Evolutionary conservation across 2,113 vertebrate species (phyloP).

Genomic region (Notarius lentiginosus): DNA sequence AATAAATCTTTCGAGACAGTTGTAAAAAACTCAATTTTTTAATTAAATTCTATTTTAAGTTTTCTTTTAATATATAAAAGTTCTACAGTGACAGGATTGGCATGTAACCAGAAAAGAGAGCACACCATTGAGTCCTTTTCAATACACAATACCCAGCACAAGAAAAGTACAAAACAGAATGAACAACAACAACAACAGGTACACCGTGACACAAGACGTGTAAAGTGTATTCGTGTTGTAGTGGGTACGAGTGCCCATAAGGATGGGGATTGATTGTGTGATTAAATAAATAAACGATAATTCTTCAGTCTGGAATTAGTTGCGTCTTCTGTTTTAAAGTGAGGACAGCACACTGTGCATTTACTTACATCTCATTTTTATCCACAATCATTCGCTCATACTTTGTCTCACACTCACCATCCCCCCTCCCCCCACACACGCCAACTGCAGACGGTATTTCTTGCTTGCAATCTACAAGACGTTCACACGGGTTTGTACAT

Average conservation of each 20-base stretch:
- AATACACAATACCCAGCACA: slow-evolving; percentile 53
- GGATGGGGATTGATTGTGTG: slow-evolving; percentile 29
- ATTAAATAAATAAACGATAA: slow-evolving; percentile 44
- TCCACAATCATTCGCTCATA: slow-evolving; percentile 41
- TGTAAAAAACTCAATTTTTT: slow-evolving; percentile 72
- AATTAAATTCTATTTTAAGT: slow-evolving; percentile 75
- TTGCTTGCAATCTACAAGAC: background rate
- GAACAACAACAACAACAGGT: slow-evolving; percentile 48
- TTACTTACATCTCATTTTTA: slow-evolving; percentile 49
- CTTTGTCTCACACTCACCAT: background rate
- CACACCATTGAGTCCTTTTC: slow-evolving; percentile 31
- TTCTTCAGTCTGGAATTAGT: slow-evolving; percentile 38
- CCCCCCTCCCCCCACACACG: background rate
- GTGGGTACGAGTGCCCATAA: slow-evolving; percentile 24
- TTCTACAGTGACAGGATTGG: slow-evolving; percentile 73
- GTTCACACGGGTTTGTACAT: background rate
- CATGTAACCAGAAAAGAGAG: slow-evolving; percentile 66
- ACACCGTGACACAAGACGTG: slow-evolving; percentile 25
- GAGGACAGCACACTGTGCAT: slow-evolving; percentile 53
- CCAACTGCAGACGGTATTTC: background rate
- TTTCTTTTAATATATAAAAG: slow-evolving; percentile 76
- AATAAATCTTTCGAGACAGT: slow-evolving; percentile 35
- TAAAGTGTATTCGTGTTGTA: slow-evolving; percentile 31
- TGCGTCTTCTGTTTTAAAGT: slow-evolving; percentile 40
- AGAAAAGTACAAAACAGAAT: slow-evolving; percentile 58